Evolutionary conservation across 2,797 vertebrate species (phyloP).

Genomic region (Pristis pectinata): DNA sequence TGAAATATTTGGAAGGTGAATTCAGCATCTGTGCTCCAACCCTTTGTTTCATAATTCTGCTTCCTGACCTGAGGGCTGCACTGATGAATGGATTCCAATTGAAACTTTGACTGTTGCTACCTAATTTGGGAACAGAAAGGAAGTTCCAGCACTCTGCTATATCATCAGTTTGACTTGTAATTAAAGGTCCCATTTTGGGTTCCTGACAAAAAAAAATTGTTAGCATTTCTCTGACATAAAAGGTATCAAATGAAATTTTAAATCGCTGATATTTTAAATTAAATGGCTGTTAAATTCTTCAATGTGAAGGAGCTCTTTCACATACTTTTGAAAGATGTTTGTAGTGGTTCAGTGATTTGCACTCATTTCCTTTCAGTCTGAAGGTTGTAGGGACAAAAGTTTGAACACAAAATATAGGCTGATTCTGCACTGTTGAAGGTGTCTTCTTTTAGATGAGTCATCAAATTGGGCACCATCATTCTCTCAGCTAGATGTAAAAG

Average conservation of each 20-base stretch:
- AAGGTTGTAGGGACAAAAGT: background rate
- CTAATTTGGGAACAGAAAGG: background rate
- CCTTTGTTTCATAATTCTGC: background rate
- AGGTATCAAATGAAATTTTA: background rate
- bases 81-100: background rate
- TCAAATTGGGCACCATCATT: background rate
- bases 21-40: background rate
- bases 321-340: background rate
- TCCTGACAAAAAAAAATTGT: background rate
- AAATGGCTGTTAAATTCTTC: background rate
- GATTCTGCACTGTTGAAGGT: background rate
- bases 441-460: background rate
- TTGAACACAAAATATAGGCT: background rate
- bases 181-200: background rate
- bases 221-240: background rate
- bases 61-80: background rate
- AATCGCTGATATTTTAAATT: background rate
- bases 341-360: background rate
- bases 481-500: background rate
- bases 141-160: background rate
- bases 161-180: background rate
- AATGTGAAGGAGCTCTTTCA: too few relatives aligned
- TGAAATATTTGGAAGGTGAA: background rate
- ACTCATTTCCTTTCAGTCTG: background rate
- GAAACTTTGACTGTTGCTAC: background rate